A percentile compares a stretch with the other conserved stretches of the same genome.
Evolutionary conservation across 2,797 vertebrate genomes (phyloP).

Genomic region (Enteromius anoplus): DNA sequence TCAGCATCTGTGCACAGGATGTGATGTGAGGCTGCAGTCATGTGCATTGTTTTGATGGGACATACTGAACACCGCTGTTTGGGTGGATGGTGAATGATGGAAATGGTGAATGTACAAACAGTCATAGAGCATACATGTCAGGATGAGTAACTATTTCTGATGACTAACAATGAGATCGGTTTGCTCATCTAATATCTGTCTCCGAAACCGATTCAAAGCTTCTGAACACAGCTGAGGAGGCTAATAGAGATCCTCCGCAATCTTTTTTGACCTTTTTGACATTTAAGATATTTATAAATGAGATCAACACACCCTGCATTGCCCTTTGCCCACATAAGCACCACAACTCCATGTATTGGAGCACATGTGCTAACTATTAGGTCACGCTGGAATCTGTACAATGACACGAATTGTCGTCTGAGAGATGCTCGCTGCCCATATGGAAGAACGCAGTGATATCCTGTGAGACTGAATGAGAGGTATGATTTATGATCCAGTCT

Average conservation of each 20-base stretch:
- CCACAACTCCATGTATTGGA: background rate
- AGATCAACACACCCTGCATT: background rate
- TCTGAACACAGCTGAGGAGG: background rate
- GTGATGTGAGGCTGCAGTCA: constrained; percentile 44
- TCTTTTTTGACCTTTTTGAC: background rate
- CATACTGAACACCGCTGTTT: background rate
- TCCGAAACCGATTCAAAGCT: background rate
- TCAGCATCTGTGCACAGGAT: constrained; percentile 54
- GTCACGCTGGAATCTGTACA: background rate
- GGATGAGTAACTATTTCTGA: constrained; percentile 1
- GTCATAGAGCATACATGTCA: background rate
- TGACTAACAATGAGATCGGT: constrained; percentile 6
- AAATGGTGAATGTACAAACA: constrained; percentile 13
- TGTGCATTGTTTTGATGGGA: constrained; percentile 55
- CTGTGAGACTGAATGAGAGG: constrained; percentile 9
- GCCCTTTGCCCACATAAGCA: background rate
- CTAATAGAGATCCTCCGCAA: background rate
- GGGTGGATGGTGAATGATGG: background rate
- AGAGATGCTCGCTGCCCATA: constrained; percentile 3
- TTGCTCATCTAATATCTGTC: constrained; percentile 3
- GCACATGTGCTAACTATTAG: background rate
- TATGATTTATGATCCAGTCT: constrained; percentile 30
- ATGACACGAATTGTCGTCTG: background rate
- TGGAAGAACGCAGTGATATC: constrained; percentile 36
- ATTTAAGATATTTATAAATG: background rate